These are phyloP conservation scores for Chaetodon trifasciatus DNA, from an alignment of 2,797 vertebrate species.

Conservation along the genomic window DNA sequence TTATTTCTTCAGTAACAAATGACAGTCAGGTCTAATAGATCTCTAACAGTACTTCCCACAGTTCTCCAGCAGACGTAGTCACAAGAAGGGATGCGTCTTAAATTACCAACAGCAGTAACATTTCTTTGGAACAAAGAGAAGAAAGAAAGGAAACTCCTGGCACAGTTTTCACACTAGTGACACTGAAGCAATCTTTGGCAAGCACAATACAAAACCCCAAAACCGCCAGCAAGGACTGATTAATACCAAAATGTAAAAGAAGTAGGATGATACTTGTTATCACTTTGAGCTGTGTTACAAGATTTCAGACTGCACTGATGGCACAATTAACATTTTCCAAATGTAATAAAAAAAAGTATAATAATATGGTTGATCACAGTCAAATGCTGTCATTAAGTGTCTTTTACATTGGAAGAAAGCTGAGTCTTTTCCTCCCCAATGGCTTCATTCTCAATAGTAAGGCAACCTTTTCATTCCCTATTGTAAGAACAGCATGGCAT, in stretches of 20 bases:
- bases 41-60: not conserved
- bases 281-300: not conserved
- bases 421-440: not conserved
- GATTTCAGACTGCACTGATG: not conserved
- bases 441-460: conserved; percentile 22
- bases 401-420: not conserved
- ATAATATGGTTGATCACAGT: not conserved
- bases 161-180: not conserved
- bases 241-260: not conserved
- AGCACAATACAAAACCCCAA: not conserved
- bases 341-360: not conserved
- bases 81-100: not conserved
- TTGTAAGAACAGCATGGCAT: conserved; percentile 48
- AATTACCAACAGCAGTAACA: not conserved
- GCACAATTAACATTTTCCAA: not conserved
- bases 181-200: not conserved
- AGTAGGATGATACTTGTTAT: not conserved
- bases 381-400: not conserved
- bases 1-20: conserved; percentile 47
- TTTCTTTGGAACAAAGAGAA: conserved; percentile 2
- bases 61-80: not conserved
- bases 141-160: not conserved
- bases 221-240: not conserved
- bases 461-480: conserved; percentile 39
- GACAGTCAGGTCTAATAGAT: conserved; percentile 2